Evolutionary conservation across 2,113 vertebrate species (phyloP).

Genomic region (Kryptolebias marmoratus): DNA sequence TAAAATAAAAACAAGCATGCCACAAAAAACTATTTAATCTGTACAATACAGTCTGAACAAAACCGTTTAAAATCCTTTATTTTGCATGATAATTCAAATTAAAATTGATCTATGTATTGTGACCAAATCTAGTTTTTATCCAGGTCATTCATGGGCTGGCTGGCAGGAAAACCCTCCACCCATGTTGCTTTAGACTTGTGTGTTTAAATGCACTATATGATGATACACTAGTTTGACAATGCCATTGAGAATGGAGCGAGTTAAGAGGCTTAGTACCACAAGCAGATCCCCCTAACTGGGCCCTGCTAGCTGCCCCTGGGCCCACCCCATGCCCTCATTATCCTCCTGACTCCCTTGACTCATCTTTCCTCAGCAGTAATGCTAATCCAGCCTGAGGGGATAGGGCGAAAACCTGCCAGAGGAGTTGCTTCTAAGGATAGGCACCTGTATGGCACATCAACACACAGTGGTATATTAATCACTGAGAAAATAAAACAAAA

Average conservation of each 20-base stretch:
- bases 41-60: no score
- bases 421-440: constrained; percentile 1
- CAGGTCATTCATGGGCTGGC: no score
- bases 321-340: constrained; percentile 68
- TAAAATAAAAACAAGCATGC: no score
- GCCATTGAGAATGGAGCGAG: constrained; percentile 47
- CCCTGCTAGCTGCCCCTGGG: constrained; percentile 53
- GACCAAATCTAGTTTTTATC: no score
- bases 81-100: no score
- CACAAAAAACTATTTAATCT: no score
- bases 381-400: constrained; percentile 62
- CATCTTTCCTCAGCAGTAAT: constrained; percentile 58
- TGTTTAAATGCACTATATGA: constrained; percentile 26
- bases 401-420: constrained; percentile 29
- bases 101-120: not conserved
- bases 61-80: no score
- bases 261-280: constrained; percentile 69
- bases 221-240: constrained; percentile 31
- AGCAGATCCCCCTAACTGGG: constrained; percentile 64
- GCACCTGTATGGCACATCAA: constrained; percentile 26
- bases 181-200: constrained; percentile 27
- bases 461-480: not conserved
- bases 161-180: not conserved
- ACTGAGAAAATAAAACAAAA: constrained; percentile 7
- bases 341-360: constrained; percentile 56